Evolutionary conservation across 2,888 invertebrate genomes (phyloP).

Genomic region (Nowickia ferox): DNA sequence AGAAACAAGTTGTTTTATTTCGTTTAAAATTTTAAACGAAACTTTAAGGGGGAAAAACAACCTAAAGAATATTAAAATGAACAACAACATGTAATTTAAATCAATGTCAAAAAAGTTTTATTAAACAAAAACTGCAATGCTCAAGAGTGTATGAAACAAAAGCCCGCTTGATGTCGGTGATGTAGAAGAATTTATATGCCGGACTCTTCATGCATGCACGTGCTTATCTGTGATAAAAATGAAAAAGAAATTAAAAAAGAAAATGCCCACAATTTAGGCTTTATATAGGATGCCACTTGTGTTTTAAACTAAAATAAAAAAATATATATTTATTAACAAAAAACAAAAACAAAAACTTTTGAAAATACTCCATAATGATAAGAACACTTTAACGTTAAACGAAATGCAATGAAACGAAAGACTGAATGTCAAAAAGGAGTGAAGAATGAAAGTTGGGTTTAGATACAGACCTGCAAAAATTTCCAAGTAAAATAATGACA

Average conservation of each 20-base stretch:
- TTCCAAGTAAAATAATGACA: constrained; percentile 47
- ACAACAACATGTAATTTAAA: constrained; percentile 72
- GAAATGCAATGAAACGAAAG: constrained; percentile 22
- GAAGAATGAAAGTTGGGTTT: constrained; percentile 36
- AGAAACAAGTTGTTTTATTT: constrained; percentile 39
- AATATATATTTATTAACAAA: neutral
- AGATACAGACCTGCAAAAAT: constrained; percentile 3
- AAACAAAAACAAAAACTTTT: constrained; percentile 16
- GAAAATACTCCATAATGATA: constrained; percentile 56
- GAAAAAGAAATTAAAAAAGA: neutral
- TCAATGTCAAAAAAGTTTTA: constrained; percentile 69
- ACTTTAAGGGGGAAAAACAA: constrained; percentile 31
- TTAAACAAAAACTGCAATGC: constrained; percentile 53
- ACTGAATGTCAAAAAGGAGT: constrained; percentile 6
- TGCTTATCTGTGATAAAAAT: constrained; percentile 66
- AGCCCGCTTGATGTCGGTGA: constrained; percentile 25
- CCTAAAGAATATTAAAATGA: constrained; percentile 66
- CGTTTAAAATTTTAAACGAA: constrained; percentile 17
- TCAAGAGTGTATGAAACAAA: constrained; percentile 20
- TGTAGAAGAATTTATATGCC: constrained; percentile 30
- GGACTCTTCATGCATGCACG: constrained; percentile 54
- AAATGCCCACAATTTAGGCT: constrained; percentile 62
- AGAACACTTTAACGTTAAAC: constrained; percentile 64
- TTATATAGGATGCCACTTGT: constrained; percentile 63
- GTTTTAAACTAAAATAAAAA: constrained; percentile 42